Base-by-base conservation (phyloP, 2,797 vertebrate species). In the Oryzias dopingdopingensis region DNA sequence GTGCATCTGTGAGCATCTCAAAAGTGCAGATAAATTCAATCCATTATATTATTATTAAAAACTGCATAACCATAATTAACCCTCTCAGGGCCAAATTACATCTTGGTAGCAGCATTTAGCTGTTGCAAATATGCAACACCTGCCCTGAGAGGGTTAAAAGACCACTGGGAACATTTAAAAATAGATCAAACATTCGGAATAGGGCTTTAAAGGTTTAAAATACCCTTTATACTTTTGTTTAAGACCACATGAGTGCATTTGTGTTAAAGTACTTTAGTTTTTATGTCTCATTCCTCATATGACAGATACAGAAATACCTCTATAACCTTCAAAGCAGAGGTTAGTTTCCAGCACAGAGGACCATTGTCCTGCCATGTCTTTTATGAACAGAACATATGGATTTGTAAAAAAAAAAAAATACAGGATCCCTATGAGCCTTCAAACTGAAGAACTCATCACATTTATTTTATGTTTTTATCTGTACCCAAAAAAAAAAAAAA, bases 371-470 rank as follows among this genome's bases (percentile, higher is more conserved):
- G 13, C 37, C 5, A 26, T 56, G 24, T 46, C 32, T 55, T 67
- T 62, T 5, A 5, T 53, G 26, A 41, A 51, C 20, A 22, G 29
- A 32, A 62, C 32, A 70, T 63, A 18, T 49, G 29, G 42, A 59
- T 24, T 50, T 23, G 14, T 74, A 65, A 54, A 71, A 51, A 70
- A 41, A n/a, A n/a, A n/a, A 49, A 37, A 0, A 10, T 56, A 43
- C 62, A 70, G 46, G 48, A 50, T 13, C 61, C 62, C 50, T 47
- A 61, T 61, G 47, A 47, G 63, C 66, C 50, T 32, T 64, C 17
- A 67, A 65, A 52, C 49, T 49, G 42, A 47, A 13, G 22, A 49
- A 56, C 24, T 5, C 24, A 26, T 6, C 24, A 26, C 5, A 26
- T 6, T 26, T 26, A 5, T 3, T 20, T 20, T 20, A 20, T 20